phyloP scores from a whole-genome alignment of 2,113 vertebrate species.

The Naja naja region DNA sequence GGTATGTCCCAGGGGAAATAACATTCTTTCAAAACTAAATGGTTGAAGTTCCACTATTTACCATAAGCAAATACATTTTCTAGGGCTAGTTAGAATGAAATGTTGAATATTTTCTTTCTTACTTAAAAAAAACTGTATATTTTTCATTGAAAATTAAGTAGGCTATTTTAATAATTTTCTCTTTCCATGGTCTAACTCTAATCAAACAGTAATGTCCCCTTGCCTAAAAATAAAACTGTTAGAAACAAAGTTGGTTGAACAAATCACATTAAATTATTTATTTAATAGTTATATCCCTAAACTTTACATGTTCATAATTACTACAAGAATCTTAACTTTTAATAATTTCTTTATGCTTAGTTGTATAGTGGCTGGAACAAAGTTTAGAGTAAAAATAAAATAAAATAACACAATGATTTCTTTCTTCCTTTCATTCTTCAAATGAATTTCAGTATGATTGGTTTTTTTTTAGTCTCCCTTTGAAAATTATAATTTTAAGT shows the following conservation, averaged over 20 bases:
- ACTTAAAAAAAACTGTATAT: not conserved
- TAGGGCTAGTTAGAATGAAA: not conserved
- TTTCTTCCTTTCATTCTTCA: not conserved
- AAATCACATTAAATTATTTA: not conserved
- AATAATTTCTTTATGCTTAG: constrained; percentile 2
- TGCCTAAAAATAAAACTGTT: not conserved
- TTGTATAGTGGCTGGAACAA: not conserved
- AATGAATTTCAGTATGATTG: not conserved
- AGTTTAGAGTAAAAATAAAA: constrained; percentile 25
- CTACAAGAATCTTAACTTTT: not conserved
- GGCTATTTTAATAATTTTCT: not conserved
- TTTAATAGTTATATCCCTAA: not conserved
- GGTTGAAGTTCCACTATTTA: not conserved
- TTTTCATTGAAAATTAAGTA: not conserved
- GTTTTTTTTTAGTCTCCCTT: not conserved
- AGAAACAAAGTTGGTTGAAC: not conserved
- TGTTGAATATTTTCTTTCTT: not conserved
- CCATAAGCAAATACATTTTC: not conserved
- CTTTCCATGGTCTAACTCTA: not conserved
- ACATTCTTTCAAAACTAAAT: not conserved
- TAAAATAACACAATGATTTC: not conserved
- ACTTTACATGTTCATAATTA: constrained; percentile 13
- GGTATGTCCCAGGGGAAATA: not conserved
- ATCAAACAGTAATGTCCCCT: constrained; percentile 8
- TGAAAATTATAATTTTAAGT: constrained; percentile 5